Evolutionary conservation across 1,140 invertebrate species (phyloP).

Genomic region (Drosophila subpulchrella): DNA sequence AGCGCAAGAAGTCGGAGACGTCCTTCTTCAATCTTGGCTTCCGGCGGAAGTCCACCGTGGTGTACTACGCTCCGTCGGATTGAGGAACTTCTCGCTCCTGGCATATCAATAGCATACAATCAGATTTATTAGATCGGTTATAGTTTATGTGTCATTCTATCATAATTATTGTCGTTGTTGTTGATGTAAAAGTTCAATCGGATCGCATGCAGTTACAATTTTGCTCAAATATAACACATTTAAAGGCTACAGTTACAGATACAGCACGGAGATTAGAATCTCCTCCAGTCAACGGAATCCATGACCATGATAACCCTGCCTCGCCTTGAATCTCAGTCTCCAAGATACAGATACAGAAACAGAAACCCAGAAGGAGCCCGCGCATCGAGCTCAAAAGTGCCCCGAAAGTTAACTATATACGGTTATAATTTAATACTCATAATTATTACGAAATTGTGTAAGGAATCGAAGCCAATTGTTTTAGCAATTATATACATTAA

Average conservation of each 20-base stretch:
- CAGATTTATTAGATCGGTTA: constrained; percentile 30
- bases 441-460: constrained; percentile 39
- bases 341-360: constrained; percentile 29
- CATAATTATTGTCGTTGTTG: constrained; percentile 61
- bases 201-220: constrained; percentile 70
- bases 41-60: constrained; percentile 79
- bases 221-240: constrained; percentile 74
- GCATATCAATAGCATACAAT: constrained; percentile 64
- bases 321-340: constrained; percentile 38
- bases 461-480: constrained; percentile 79
- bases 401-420: constrained; percentile 64
- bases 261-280: constrained; percentile 41
- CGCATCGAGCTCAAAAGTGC: constrained; percentile 56
- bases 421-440: constrained; percentile 41
- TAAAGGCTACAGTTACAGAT: constrained; percentile 48
- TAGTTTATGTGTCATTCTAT: constrained; percentile 29
- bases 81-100: constrained; percentile 16
- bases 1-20: constrained; percentile 82
- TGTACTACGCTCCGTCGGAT: constrained; percentile 76
- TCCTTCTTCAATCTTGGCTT: constrained; percentile 83
- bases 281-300: constrained; percentile 14
- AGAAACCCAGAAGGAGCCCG: constrained; percentile 38
- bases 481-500: constrained; percentile 77
- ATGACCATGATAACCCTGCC: constrained; percentile 25
- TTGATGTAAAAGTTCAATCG: constrained; percentile 68